Percentiles rank a stretch among this genome's conserved stretches.
These are phyloP conservation scores for Gastrophysa polygoni DNA, from an alignment of 2,888 invertebrate species.

Conservation along the genomic window DNA sequence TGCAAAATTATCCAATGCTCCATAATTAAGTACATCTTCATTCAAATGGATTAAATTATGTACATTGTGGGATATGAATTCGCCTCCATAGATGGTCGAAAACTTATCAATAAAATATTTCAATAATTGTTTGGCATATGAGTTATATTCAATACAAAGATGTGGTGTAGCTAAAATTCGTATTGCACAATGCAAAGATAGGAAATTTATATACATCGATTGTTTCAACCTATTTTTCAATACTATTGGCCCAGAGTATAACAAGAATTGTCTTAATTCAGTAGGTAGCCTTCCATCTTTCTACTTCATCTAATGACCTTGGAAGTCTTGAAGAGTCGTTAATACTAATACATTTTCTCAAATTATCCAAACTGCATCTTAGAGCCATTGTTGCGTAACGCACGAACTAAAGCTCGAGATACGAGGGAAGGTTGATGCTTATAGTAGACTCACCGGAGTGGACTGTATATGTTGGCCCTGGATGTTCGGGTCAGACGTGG, in stretches of 20 bases:
- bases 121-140: constrained; percentile 27
- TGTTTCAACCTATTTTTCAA: constrained; percentile 15
- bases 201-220: constrained; percentile 16
- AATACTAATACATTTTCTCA: background rate
- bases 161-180: constrained; percentile 10
- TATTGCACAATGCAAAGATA: constrained; percentile 4
- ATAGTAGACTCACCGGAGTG: too few species aligned
- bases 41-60: constrained; percentile 36
- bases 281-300: constrained; percentile 22
- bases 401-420: too few species aligned
- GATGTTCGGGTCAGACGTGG: too few species aligned
- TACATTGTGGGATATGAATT: constrained; percentile 37
- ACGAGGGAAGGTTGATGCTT: too few species aligned
- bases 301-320: background rate
- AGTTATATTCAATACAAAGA: background rate
- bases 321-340: background rate
- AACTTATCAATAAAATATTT: constrained; percentile 32
- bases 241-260: constrained; percentile 31
- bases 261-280: constrained; percentile 33
- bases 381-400: too few species aligned
- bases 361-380: background rate
- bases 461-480: too few species aligned
- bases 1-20: constrained; percentile 5
- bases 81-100: constrained; percentile 28
- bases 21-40: constrained; percentile 21